These are phyloP conservation scores for Aporophyla lueneburgensis DNA, from an alignment of 2,888 invertebrate species.

Conservation along the genomic window DNA sequence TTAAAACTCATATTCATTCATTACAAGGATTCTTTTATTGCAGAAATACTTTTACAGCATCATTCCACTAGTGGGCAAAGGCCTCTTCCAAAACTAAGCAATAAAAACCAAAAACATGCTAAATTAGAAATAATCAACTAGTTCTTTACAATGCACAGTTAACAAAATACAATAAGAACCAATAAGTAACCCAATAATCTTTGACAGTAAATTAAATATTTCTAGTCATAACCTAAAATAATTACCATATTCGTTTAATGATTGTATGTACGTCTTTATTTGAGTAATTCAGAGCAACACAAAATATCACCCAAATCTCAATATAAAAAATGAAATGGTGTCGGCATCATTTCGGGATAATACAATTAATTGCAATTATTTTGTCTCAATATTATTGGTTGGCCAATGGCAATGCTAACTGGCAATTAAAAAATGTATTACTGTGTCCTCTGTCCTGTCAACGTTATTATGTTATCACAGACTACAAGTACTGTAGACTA, in stretches of 20 bases:
- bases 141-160: neutral
- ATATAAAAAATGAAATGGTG: neutral
- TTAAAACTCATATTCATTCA: neutral
- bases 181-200: neutral
- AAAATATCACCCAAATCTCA: slow-evolving; percentile 3
- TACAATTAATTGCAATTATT: neutral
- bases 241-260: slow-evolving; percentile 24
- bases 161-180: neutral
- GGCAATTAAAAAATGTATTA: neutral
- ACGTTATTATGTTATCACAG: neutral
- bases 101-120: neutral
- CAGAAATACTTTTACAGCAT: neutral
- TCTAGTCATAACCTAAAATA: slow-evolving; percentile 38
- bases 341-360: slow-evolving; percentile 17
- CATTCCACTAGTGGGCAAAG: neutral
- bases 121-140: neutral
- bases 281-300: neutral
- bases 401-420: neutral
- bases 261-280: neutral
- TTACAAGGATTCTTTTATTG: neutral
- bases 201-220: neutral
- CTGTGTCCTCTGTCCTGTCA: neutral
- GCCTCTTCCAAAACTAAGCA: neutral
- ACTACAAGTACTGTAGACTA: too few species aligned
- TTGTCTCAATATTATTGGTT: neutral